Evolutionary conservation across 1,140 invertebrate species (phyloP).

Genomic region (Physella acuta): DNA sequence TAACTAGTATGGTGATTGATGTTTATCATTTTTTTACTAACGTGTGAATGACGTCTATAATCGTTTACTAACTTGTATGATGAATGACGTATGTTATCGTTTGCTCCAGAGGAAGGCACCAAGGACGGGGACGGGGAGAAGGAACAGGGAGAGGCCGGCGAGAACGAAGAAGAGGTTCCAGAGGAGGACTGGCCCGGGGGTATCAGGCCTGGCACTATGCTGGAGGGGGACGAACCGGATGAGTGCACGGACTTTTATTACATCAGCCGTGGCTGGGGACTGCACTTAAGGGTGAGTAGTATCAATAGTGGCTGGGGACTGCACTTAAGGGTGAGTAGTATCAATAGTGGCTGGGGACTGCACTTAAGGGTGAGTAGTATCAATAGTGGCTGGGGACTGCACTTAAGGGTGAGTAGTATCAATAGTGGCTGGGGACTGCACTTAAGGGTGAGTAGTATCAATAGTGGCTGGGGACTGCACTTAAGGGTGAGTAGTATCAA

Average conservation of each 20-base stretch:
- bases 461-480: too few species aligned
- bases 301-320: slow-evolving; percentile 16
- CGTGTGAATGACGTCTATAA: too few species aligned
- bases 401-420: slow-evolving; percentile 2
- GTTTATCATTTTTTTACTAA: too few species aligned
- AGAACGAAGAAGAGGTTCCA: background rate
- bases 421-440: too few species aligned
- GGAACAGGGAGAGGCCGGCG: background rate
- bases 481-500: too few species aligned
- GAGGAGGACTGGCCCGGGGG: background rate
- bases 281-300: slow-evolving; percentile 7
- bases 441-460: too few species aligned
- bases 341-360: slow-evolving; percentile 15
- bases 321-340: slow-evolving; percentile 6
- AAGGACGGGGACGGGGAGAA: background rate
- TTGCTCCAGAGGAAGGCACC: background rate
- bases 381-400: slow-evolving; percentile 17
- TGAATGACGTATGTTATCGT: too few species aligned
- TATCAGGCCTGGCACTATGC: background rate
- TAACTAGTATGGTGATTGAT: too few species aligned
- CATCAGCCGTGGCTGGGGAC: slow-evolving; percentile 22
- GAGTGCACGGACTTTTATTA: slow-evolving; percentile 19
- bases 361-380: slow-evolving; percentile 5
- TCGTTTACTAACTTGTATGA: too few species aligned
- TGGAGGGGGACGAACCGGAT: slow-evolving; percentile 15